Conservation (phyloP, 2,888 invertebrate species). For the Dione juno region DNA sequence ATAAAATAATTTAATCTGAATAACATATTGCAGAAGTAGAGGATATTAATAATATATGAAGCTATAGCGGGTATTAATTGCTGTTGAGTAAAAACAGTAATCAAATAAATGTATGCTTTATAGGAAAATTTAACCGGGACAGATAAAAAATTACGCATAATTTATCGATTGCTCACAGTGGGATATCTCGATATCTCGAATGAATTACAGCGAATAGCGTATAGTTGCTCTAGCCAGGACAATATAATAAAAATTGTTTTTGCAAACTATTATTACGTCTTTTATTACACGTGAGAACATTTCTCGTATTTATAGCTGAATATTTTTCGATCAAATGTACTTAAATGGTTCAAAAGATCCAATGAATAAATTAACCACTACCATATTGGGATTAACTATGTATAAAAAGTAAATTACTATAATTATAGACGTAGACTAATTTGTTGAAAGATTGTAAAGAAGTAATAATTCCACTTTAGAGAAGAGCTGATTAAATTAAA, state of each 20-base stretch:
- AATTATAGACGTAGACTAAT: slow-evolving; percentile 18
- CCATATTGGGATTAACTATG: slow-evolving; percentile 6
- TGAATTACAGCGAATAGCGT: slow-evolving; percentile 45
- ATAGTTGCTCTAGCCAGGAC: slow-evolving; percentile 34
- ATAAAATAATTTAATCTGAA: not conserved
- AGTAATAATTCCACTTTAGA: slow-evolving; percentile 14
- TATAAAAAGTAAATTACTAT: slow-evolving; percentile 21
- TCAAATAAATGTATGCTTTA: slow-evolving; percentile 30
- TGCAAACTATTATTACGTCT: slow-evolving; percentile 17
- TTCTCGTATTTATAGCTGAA: not conserved
- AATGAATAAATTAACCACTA: slow-evolving; percentile 3
- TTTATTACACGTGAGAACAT: slow-evolving; percentile 22
- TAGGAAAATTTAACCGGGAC: slow-evolving; percentile 36
- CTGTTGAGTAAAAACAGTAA: slow-evolving; percentile 24
- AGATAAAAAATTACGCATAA: slow-evolving; percentile 52
- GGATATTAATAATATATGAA: not conserved
- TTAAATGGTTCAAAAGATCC: slow-evolving; percentile 18
- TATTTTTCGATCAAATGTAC: slow-evolving; percentile 17
- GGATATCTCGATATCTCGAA: slow-evolving; percentile 54
- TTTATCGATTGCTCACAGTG: slow-evolving; percentile 60
- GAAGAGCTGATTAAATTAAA: slow-evolving; percentile 30
- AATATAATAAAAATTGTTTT: slow-evolving; percentile 39
- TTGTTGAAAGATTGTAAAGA: slow-evolving; percentile 16
- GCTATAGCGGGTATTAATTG: not conserved
- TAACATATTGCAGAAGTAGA: not conserved